Base-by-base conservation (phyloP, 1,140 invertebrate species). In the Zaprionus vittiger region DNA sequence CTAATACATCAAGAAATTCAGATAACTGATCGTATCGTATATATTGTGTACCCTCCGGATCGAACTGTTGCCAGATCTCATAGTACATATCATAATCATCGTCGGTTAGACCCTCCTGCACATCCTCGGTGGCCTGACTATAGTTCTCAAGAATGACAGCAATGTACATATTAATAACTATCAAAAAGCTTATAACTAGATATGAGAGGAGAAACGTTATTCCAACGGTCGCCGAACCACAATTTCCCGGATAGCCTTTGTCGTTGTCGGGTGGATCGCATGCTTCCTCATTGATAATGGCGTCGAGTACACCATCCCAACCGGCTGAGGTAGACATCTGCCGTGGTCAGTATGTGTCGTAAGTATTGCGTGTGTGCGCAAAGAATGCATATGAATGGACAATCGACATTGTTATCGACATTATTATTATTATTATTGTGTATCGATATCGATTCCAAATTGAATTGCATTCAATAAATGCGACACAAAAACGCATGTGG, bases 21-120 rank as follows among this genome's bases (percentile, higher is more conserved):
- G 97, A 98, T 56, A 99, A 94, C 93, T 98, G 96, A 83, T 98
- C 96, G 93, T 99, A 98, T 56, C 96, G 95, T 83, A 99, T 99
- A 94, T 99, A 99, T 93, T 99, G 98, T 5, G 98, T 99, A 57
- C 98, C 98, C 90, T 99, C 97, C 0, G 98, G 98, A 94, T 99
- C 99, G 93, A 98, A 99, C 87, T 98, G 96, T 93, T 99, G 98
- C 99, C 99, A 99, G 80, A 99, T 99, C 94, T 99, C 98, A 93
- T 99, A 99, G 94, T 99, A 99, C 98, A 99, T 99, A 93, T 99
- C 99, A 94, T 99, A 99, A 93, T 99, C 98, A 93, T 99, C 98
- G 92, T 99, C 98, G 34, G 98, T 99, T 52, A 99, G 94, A 86
- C 98, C 98, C 93, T 99, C 98, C 93, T 99, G 98, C 52, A 99